Evolutionary conservation across 2,113 vertebrate genomes (phyloP).

Genomic region (Ageneiosus marmoratus): DNA sequence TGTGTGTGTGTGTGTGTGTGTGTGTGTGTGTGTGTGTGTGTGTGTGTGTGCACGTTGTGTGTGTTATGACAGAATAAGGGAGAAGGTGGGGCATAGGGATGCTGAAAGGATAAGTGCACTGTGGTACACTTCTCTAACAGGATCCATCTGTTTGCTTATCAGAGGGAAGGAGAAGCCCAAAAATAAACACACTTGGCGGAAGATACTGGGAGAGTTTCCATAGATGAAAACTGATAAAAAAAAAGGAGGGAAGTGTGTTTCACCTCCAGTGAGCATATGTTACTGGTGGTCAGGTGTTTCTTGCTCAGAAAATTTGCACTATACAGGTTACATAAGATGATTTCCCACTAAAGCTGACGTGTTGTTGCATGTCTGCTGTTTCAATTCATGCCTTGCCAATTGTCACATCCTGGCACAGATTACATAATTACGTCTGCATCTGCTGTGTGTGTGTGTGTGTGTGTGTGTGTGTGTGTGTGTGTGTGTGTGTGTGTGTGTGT

Average conservation of each 20-base stretch:
- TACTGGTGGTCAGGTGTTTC: slow-evolving; percentile 24
- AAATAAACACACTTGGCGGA: slow-evolving; percentile 51
- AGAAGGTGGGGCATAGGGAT: slow-evolving; percentile 32
- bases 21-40: too few species aligned
- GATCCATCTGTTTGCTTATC: slow-evolving; percentile 62
- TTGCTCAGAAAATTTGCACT: background rate
- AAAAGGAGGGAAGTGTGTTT: background rate
- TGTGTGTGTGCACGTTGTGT: slow-evolving; percentile 31
- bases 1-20: too few species aligned
- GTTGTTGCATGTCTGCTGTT: slow-evolving; percentile 56
- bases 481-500: too few species aligned
- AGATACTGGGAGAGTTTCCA: slow-evolving; percentile 52
- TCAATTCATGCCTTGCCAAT: slow-evolving; percentile 64
- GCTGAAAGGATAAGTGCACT: slow-evolving; percentile 37
- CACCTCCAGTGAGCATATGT: background rate
- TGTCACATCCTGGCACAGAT: slow-evolving; percentile 72
- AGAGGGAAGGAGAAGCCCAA: slow-evolving; percentile 46
- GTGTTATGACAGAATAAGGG: slow-evolving; percentile 35
- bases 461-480: too few species aligned
- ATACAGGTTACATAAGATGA: slow-evolving; percentile 5
- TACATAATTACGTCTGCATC: slow-evolving; percentile 59
- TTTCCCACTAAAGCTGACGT: slow-evolving; percentile 25
- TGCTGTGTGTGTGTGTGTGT: too few species aligned
- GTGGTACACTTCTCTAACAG: slow-evolving; percentile 43
- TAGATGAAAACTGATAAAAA: slow-evolving; percentile 36